A percentile compares a stretch with the other conserved stretches of the same genome.
Evolutionary conservation across 2,888 invertebrate species (phyloP).

Genomic region (Lepeophtheirus nordmannii): DNA sequence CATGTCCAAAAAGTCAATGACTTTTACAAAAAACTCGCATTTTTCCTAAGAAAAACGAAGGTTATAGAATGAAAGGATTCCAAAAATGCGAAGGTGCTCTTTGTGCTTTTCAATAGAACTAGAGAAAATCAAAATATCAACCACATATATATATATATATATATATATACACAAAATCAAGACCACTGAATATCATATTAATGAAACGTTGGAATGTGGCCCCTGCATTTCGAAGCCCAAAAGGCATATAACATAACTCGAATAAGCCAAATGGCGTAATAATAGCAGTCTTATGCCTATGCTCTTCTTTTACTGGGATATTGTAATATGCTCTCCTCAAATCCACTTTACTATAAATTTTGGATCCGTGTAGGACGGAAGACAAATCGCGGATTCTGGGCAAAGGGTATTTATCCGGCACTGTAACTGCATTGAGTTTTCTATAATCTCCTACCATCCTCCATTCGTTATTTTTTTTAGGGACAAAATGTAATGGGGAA

Average conservation of each 20-base stretch:
- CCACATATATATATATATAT: conserved; percentile 8
- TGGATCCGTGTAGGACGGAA: conserved; percentile 15
- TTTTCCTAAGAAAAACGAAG: no score
- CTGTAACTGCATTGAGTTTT: background rate
- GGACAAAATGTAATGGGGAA: background rate
- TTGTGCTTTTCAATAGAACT: no score
- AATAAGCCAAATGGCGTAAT: conserved; percentile 24
- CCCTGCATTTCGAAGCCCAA: conserved; percentile 21
- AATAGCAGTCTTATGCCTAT: conserved; percentile 19
- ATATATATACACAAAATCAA: conserved; percentile 1
- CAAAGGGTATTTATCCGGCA: background rate
- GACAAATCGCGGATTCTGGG: conserved; percentile 7
- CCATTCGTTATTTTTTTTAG: background rate
- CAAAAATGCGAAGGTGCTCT: no score
- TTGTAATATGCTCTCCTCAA: conserved; percentile 16
- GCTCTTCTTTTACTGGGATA: conserved; percentile 11
- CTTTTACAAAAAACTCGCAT: no score
- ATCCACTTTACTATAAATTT: conserved; percentile 25
- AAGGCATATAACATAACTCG: conserved; percentile 20
- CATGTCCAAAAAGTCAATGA: no score
- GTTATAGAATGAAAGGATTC: no score
- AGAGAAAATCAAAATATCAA: no score
- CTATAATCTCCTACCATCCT: conserved; percentile 1
- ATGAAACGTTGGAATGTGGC: conserved; percentile 14
- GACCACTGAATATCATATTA: background rate